A percentile compares a stretch with the other conserved stretches of the same genome.
phyloP scores from a whole-genome alignment of 2,888 invertebrate genomes.

The Shargacucullia verbasci region DNA sequence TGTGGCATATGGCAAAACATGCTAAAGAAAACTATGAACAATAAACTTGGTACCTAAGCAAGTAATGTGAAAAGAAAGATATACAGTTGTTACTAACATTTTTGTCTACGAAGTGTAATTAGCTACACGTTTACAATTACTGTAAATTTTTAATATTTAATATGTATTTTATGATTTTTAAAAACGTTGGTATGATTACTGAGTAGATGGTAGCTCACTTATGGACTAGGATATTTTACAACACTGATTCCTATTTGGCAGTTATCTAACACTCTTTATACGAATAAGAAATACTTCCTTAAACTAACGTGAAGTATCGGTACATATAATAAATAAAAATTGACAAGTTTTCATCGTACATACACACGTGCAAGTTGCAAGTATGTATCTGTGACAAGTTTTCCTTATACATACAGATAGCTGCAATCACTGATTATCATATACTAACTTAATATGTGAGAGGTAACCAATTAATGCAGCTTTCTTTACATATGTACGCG shows the following conservation, averaged over 20 bases:
- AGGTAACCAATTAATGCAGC: no score
- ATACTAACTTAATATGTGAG: no score
- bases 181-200: slow-evolving; percentile 34
- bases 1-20: slow-evolving; percentile 18
- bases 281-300: slow-evolving; percentile 66
- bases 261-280: slow-evolving; percentile 81
- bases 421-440: no score
- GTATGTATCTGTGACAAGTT: no score
- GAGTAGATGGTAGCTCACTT: slow-evolving; percentile 70
- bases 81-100: slow-evolving; percentile 37
- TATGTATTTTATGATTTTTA: slow-evolving; percentile 27
- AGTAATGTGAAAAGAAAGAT: slow-evolving; percentile 23
- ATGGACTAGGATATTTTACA: slow-evolving; percentile 82
- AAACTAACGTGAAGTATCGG: slow-evolving; percentile 59
- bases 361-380: slow-evolving; percentile 17
- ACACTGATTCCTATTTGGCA: slow-evolving; percentile 87
- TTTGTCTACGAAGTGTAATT: slow-evolving; percentile 40
- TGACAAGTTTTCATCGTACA: slow-evolving; percentile 66
- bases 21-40: slow-evolving; percentile 18
- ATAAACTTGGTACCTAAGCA: slow-evolving; percentile 8
- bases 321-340: slow-evolving; percentile 72
- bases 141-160: slow-evolving; percentile 50
- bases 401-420: no score
- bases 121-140: slow-evolving; percentile 37
- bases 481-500: no score